Evolutionary conservation across 2,888 invertebrate genomes (phyloP).

Genomic region (Caenorhabditis angaria): DNA sequence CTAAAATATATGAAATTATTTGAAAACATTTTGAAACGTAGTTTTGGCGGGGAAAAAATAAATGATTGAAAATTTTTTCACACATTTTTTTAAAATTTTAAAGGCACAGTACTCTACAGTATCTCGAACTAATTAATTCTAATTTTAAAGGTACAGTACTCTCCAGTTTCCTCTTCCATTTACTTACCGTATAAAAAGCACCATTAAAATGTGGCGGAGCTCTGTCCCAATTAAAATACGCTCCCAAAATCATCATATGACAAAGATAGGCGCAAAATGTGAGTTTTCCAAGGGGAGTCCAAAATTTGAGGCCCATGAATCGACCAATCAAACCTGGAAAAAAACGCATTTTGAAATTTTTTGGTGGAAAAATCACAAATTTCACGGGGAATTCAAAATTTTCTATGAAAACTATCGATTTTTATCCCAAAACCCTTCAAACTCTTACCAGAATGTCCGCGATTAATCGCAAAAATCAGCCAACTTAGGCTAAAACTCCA

Average conservation of each 20-base stretch:
- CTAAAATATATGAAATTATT: too few species aligned
- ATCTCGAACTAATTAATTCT: too few species aligned
- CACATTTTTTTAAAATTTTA: background rate
- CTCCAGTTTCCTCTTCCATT: too few species aligned
- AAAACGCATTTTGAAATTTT: background rate
- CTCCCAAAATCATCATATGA: slow-evolving; percentile 24
- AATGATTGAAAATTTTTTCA: too few species aligned
- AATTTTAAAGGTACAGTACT: background rate
- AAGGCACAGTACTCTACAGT: background rate
- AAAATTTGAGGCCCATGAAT: slow-evolving; percentile 30
- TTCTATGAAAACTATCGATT: slow-evolving; percentile 3
- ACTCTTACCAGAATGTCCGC: slow-evolving; percentile 15
- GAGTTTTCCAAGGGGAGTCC: slow-evolving; percentile 39
- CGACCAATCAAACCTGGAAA: slow-evolving; percentile 18
- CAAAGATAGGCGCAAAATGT: slow-evolving; percentile 36
- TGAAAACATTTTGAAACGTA: too few species aligned
- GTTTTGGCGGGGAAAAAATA: too few species aligned
- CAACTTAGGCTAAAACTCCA: slow-evolving; percentile 73
- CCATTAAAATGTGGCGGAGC: slow-evolving; percentile 27
- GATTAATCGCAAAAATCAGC: slow-evolving; percentile 73
- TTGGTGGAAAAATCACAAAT: background rate
- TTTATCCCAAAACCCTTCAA: slow-evolving; percentile 6
- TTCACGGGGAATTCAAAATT: background rate
- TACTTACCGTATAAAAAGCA: slow-evolving; percentile 26
- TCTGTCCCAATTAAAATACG: slow-evolving; percentile 23